Evolutionary conservation across 2,888 invertebrate species (phyloP).

Genomic region (Julus scandinavius): DNA sequence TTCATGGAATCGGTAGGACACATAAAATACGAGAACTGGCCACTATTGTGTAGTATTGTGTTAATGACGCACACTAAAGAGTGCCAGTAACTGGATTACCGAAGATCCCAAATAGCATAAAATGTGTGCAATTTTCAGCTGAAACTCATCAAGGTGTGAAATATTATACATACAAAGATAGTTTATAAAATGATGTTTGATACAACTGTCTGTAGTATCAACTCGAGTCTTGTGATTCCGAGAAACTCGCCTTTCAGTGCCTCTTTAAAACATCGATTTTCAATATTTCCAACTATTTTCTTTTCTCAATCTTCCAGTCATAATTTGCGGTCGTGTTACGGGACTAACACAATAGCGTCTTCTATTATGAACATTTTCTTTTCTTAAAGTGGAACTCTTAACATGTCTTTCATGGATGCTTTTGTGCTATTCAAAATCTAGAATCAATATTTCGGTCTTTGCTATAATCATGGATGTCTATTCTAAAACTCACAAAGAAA

Average conservation of each 20-base stretch:
- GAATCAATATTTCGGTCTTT: neutral
- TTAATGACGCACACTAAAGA: neutral
- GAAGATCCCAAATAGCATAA: neutral
- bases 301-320: neutral
- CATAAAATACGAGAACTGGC: no score
- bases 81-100: neutral
- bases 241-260: neutral
- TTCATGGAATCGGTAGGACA: no score
- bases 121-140: neutral
- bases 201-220: neutral
- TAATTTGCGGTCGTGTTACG: neutral
- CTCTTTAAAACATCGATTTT: neutral
- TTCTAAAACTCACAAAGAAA: neutral
- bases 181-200: no score
- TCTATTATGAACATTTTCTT: neutral
- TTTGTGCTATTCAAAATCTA: neutral
- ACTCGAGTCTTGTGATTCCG: neutral
- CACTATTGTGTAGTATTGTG: no score
- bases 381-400: neutral
- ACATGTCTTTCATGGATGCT: neutral
- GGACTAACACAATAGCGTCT: neutral
- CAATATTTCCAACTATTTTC: neutral
- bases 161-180: no score
- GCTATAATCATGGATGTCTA: neutral
- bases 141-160: no score